Evolutionary conservation across 1,140 invertebrate species (phyloP), one percentile per base, ranked within the genome.

Genomic region (Heliconius congener): DNA sequence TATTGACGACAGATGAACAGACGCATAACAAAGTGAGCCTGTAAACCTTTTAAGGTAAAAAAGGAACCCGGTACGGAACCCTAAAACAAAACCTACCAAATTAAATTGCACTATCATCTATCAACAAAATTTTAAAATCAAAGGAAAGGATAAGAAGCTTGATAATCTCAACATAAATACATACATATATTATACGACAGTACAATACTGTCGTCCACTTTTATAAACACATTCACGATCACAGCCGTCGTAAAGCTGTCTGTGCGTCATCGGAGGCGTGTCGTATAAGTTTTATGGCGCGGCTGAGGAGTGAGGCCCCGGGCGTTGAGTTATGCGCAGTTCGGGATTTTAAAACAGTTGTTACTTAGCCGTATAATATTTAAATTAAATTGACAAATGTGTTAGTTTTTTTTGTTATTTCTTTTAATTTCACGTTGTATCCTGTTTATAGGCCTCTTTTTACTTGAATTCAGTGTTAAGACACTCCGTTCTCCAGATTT

Each of bases 241-340:
- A 57, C 19, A 42, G 8, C 39, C 8, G 73, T 83, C 85, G 83
- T 90, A 88, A 90, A 91, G 55, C 85, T 91, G 88, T 91, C 90
- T 72, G 84, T 90, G 87, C 84, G 88, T 91, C 88, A 90, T 90
- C 85, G 85, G 78, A 87, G 90, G 90, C 90, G 89, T 87, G 86
- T 83, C 82, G 55, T 78, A 76, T 78, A 84, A 89, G 87, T 89
- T 91, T 90, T 91, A 91, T 90, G 86, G 86, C 71, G 85, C 71
- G 81, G 88, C 77, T 88, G 86, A 86, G 82, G 84, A 77, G 23
- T 23, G 23, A 23, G 23, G 23, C 0, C 81, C 73, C 66, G 76
- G 81, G 74, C 81, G 77, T 73, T 70, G 76, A 72, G 37, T 72
- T 72, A 72, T 39, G 42, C 8, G 30, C 71, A 19, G 34, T 72